These are phyloP conservation scores for Sebastolobus alascanus DNA, from an alignment of 2,797 vertebrate genomes.

Conservation along the genomic window DNA sequence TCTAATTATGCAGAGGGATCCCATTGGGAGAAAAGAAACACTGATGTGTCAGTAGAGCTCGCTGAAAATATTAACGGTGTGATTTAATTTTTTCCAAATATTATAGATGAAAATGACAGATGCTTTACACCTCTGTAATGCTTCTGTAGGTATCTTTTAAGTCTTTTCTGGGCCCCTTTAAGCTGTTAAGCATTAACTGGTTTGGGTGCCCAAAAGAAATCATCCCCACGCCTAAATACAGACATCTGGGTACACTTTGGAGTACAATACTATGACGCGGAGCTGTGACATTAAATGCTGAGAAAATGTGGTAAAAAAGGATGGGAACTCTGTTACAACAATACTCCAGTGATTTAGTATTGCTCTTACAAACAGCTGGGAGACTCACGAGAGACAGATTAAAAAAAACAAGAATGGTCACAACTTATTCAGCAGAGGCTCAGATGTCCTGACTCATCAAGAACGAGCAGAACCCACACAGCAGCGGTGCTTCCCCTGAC, in stretches of 20 bases:
- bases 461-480: background rate
- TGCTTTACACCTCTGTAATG: background rate
- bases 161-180: background rate
- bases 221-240: conserved; percentile 1
- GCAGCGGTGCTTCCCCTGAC: background rate
- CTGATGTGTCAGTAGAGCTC: conserved; percentile 7
- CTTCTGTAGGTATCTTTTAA: background rate
- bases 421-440: conserved; percentile 19
- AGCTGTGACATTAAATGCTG: conserved; percentile 37
- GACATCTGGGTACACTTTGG: conserved; percentile 41
- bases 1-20: conserved; percentile 35
- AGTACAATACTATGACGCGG: conserved; percentile 22
- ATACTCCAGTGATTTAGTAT: conserved; percentile 26
- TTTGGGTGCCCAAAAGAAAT: background rate
- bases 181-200: conserved; percentile 3
- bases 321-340: conserved; percentile 28
- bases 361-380: conserved; percentile 25
- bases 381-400: conserved; percentile 11
- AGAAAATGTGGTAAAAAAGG: conserved; percentile 27
- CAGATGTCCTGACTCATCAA: conserved; percentile 30
- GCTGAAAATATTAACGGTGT: background rate
- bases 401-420: conserved; percentile 18
- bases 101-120: background rate
- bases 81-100: background rate
- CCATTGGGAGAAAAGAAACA: conserved; percentile 12